These are phyloP conservation scores for Paracentrotus lividus DNA, from an alignment of 53 echinoderm and acorn worm species.

Conservation along the genomic window DNA sequence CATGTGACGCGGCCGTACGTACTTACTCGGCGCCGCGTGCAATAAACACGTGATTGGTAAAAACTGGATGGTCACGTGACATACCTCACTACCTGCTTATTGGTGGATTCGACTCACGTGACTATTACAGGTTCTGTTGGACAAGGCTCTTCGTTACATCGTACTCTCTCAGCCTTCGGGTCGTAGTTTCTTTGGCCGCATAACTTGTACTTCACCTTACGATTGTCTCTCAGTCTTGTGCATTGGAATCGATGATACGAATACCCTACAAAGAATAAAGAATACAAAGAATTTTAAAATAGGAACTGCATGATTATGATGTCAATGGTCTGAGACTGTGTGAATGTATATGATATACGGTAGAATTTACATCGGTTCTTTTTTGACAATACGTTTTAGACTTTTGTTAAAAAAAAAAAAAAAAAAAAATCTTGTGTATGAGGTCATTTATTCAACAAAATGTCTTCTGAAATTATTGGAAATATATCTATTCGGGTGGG, in stretches of 20 bases:
- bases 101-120: conserved; percentile 36
- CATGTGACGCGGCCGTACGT: too few relatives aligned
- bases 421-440: too few relatives aligned
- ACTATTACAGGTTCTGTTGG: conserved; percentile 37
- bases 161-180: conserved; percentile 47
- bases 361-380: too few relatives aligned
- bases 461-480: too few relatives aligned
- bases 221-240: conserved; percentile 24
- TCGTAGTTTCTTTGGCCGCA: conserved; percentile 49
- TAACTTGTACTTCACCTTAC: conserved; percentile 49
- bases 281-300: neutral
- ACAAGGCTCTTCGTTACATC: conserved; percentile 60
- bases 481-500: too few relatives aligned
- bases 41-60: neutral
- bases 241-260: conserved; percentile 60
- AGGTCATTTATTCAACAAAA: too few relatives aligned
- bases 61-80: neutral
- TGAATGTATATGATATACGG: too few relatives aligned
- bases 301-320: neutral
- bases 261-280: conserved; percentile 1
- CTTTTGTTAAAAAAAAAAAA: too few relatives aligned
- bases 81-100: neutral
- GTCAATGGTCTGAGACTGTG: too few relatives aligned
- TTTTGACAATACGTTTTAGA: too few relatives aligned
- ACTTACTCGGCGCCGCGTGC: neutral